These are phyloP conservation scores for Lepus timidus DNA, from an alignment of 2,113 vertebrate genomes.

Conservation along the genomic window DNA sequence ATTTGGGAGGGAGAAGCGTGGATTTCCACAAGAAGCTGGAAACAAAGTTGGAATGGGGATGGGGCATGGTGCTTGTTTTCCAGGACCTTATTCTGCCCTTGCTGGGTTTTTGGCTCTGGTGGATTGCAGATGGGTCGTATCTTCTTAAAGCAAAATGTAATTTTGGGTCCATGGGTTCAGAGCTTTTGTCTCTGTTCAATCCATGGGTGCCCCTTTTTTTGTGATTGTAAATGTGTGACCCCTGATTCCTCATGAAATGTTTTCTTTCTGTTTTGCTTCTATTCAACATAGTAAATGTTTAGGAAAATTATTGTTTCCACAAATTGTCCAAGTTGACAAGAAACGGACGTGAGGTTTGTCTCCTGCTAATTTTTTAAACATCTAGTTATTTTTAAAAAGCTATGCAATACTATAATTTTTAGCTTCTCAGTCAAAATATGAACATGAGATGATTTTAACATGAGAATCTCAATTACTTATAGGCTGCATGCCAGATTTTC, in stretches of 20 bases:
- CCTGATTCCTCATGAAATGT: background rate
- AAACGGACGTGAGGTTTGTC: background rate
- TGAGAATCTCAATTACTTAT: background rate
- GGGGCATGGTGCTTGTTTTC: background rate
- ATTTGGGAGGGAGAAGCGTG: conserved; percentile 16
- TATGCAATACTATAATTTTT: background rate
- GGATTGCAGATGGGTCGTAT: background rate
- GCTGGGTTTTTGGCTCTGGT: conserved; percentile 38
- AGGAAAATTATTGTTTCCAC: conserved; percentile 7
- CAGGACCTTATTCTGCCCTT: background rate
- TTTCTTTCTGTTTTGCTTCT: background rate
- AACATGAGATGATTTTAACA: conserved; percentile 25
- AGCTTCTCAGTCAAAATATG: background rate
- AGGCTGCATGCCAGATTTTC: background rate
- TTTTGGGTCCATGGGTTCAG: background rate
- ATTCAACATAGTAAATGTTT: conserved; percentile 40
- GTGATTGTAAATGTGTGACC: no score
- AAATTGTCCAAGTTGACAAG: conserved; percentile 23
- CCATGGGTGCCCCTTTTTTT: background rate
- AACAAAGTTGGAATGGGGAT: background rate
- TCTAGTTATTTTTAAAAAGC: background rate
- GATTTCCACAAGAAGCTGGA: conserved; percentile 62
- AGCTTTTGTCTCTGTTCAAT: background rate
- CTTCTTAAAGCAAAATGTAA: background rate
- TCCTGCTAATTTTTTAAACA: background rate